Evolutionary conservation across 2,888 invertebrate genomes (phyloP), one percentile per base, ranked within the genome.

Genomic region (Eupithecia insigniata): DNA sequence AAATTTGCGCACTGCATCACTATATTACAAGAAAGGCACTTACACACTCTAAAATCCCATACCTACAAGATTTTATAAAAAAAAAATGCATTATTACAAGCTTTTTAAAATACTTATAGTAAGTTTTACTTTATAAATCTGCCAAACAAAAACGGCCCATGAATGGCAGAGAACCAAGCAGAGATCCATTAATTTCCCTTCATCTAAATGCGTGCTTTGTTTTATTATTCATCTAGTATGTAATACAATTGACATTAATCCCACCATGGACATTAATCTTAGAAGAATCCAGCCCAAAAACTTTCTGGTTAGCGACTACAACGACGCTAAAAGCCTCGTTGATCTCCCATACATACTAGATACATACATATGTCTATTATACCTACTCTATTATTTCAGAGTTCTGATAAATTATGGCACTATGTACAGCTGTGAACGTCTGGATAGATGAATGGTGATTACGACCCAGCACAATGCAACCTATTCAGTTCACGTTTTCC

Each of bases 261-360:
- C 99, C 99, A 64, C 99, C 99, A 88, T 99, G 98, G 14, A 99
- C 94, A 89, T 99, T 99, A 4, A 99, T 96, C 90, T 97, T 99
- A n/a, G 95, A 86, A 0, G 98, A 97, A 90, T 99, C 98, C 67
- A 99, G 90, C 67, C 96, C 97, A 77, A 99, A 89, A 82, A 98
- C 92, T 89, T 98, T 97, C 82, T 98, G 97, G 90, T 98, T 99
- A 12, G 99, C 99, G 69, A 99, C 92, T 69, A 97, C 98, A 8
- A 99, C 99, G 39, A 98, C 97, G 86, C 99, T 98, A 91, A 99
- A 99, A 0, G 99, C 99, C 94, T 99, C 99, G 89, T 99, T 99
- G 68, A 99, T 97, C 93, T 99, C 99, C 98, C 99, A 99, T 87
- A 99, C n/a, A n/a, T n/a, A n/a, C n/a, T n/a, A n/a, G n/a, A 12